phyloP scores from a whole-genome alignment of 2,113 vertebrate species.

The Strigops habroptila region DNA sequence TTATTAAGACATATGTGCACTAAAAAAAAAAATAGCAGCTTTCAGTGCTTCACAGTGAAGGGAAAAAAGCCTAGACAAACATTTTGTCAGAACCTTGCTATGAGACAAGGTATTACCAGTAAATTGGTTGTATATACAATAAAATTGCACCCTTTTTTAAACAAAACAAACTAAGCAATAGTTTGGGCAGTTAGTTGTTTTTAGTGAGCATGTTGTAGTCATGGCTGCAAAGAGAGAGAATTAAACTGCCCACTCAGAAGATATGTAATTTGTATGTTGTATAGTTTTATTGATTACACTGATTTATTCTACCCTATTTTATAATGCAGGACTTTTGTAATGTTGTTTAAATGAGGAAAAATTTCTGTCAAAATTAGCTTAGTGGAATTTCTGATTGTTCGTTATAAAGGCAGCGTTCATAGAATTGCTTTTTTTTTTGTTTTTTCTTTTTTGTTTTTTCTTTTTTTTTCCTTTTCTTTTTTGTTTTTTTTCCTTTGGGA shows the following conservation, averaged over 20 bases:
- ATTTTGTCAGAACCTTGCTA: constrained; percentile 91
- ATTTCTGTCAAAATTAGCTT: constrained; percentile 93
- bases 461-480: constrained; percentile 79
- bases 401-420: constrained; percentile 92
- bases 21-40: constrained; percentile 86
- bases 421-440: constrained; percentile 87
- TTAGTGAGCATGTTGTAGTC: constrained; percentile 89
- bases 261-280: constrained; percentile 96
- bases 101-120: constrained; percentile 91
- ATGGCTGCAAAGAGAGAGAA: constrained; percentile 82
- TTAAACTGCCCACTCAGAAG: constrained; percentile 84
- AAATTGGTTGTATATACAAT: constrained; percentile 92
- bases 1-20: constrained; percentile 97
- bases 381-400: constrained; percentile 97
- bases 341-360: constrained; percentile 97
- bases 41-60: constrained; percentile 95
- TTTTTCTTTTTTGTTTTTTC: constrained; percentile 84
- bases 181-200: constrained; percentile 93
- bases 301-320: constrained; percentile 99
- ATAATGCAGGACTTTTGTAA: constrained; percentile 99
- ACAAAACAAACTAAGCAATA: constrained; percentile 95
- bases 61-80: constrained; percentile 94
- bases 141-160: constrained; percentile 95
- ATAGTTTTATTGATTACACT: constrained; percentile 99
- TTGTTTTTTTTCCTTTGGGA: constrained; percentile 75